Evolutionary conservation across 23 tunicate genomes (phyloP), one percentile per base, ranked within the genome.

Genomic region (Diplosoma virens): DNA sequence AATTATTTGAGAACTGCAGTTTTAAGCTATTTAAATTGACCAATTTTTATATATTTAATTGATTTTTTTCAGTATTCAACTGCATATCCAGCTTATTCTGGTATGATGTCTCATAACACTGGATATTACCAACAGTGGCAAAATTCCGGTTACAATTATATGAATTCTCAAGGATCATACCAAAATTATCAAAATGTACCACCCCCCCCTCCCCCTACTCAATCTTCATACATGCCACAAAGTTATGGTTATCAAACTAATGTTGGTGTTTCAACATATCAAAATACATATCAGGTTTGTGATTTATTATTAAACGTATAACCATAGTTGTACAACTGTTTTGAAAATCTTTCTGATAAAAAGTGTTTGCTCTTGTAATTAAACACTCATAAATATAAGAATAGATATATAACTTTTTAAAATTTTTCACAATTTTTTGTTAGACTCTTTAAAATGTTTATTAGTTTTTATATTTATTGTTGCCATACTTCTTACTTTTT

Each of bases 181-280:
- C 50, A 22, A 16, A 67, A 21, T 5, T 67, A 67, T 22, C 35
- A 37, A 5, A 35, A 37, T 34, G 74, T 21, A 2, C 74, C 74
- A n/a, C 52, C 52, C n/a, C 74, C 74, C 5, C 74, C 50, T 9
- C 74, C 74, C 3, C 74, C 50, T n/a, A 34, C 74, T 2, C 74
- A 67, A 29, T 24, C 74, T 17, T 5, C 25, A 2, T 67, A 34
- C 36, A 17, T 28, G 6, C 23, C 2, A 26, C 35, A 14, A 26
- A 67, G 36, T 22, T 67, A 67, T 36, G 52, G 52, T 4, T 67
- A 67, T 36, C 74, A 67, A 37, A 24, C 52, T 7, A 37, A 22
- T 17, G 3, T 7, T 35, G 74, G 52, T 2, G 30, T 29, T 3
- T 2, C 21, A 23, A 16, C 74, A 34, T 35, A 67, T 21, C 74